Evolutionary conservation across 2,888 invertebrate genomes (phyloP).

Genomic region (Caenorhabditis sp.): DNA sequence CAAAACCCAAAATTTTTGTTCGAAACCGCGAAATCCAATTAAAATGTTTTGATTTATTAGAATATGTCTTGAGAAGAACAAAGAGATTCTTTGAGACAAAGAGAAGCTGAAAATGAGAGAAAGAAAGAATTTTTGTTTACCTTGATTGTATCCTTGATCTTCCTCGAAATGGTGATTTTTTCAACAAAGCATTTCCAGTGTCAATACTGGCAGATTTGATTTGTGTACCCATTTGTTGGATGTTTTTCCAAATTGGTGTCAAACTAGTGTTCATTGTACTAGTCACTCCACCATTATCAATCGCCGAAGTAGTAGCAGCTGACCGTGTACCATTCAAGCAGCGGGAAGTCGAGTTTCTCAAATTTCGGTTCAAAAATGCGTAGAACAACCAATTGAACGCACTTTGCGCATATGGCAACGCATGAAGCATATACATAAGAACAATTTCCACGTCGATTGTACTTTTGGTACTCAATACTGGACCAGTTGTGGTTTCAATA

Average conservation of each 20-base stretch:
- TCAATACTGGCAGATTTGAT: constrained; percentile 62
- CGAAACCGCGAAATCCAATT: too few species aligned
- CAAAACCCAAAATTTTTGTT: too few species aligned
- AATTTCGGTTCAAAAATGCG: constrained; percentile 66
- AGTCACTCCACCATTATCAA: constrained; percentile 45
- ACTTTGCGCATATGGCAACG: constrained; percentile 66
- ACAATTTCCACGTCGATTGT: constrained; percentile 20
- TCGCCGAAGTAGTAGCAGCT: constrained; percentile 42
- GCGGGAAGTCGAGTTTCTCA: constrained; percentile 36
- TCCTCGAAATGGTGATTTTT: constrained; percentile 62
- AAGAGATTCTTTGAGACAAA: too few species aligned
- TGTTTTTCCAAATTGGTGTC: constrained; percentile 62
- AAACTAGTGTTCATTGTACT: constrained; percentile 41
- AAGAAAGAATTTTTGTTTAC: constrained; percentile 44
- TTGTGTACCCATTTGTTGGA: constrained; percentile 64
- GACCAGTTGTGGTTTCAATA: neutral
- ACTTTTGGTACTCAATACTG: neutral
- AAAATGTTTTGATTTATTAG: too few species aligned
- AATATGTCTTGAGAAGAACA: too few species aligned
- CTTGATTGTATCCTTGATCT: constrained; percentile 59
- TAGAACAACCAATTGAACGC: constrained; percentile 71
- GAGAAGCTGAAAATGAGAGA: too few species aligned
- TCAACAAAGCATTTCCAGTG: constrained; percentile 56
- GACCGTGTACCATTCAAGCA: constrained; percentile 47
- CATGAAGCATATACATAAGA: constrained; percentile 63